Evolutionary conservation across 2,888 invertebrate genomes (phyloP), one percentile per base, ranked within the genome.

Genomic region (Griposia aprilina): DNA sequence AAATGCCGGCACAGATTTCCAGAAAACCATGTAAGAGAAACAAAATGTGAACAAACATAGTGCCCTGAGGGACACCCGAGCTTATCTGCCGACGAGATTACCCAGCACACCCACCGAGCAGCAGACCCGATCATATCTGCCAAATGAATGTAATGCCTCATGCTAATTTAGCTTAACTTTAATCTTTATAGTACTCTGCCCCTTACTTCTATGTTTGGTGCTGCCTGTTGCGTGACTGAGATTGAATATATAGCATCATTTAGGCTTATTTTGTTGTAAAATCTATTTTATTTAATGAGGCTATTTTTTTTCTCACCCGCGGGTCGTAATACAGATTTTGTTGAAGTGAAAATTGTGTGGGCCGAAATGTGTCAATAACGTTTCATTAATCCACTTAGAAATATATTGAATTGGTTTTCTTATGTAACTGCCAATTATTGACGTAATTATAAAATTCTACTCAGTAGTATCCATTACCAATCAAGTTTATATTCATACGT

Each of bases 81-180:
- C 74, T 67, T 81, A 88, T 88, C 88, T 79, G 30, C 45, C 59
- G 62, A 84, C 69, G 66, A 69, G 45, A 87, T 90, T 88, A 68
- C 50, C 30, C 48, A 78, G 80, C 74, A 86, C 90, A 88, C 86
- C 90, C 85, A 88, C 85, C 65, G 73, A 73, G 83, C 83, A 80
- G 60, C 76, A 77, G 70, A 65, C 74, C 55, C 57, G 90, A 89
- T 90, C 68, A 80, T 90, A 89, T 90, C 89, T 78, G 41, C 71
- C 65, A 81, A 75, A 84, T 67, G 80, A 68, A 83, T 83, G 82
- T 79, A 82, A 83, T 82, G 75, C 80, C 50, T 74, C 77, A 84
- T 80, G 74, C 80, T 88, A 83, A 90, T 88, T 90, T 85, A 87
- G 89, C 88, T 90, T 91, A 92, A 91, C 91, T 91, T 78, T 71